A percentile compares a stretch with the other conserved stretches of the same genome.
phyloP scores from a whole-genome alignment of 2,113 vertebrate species.

The Zosterops hypoxanthus region DNA sequence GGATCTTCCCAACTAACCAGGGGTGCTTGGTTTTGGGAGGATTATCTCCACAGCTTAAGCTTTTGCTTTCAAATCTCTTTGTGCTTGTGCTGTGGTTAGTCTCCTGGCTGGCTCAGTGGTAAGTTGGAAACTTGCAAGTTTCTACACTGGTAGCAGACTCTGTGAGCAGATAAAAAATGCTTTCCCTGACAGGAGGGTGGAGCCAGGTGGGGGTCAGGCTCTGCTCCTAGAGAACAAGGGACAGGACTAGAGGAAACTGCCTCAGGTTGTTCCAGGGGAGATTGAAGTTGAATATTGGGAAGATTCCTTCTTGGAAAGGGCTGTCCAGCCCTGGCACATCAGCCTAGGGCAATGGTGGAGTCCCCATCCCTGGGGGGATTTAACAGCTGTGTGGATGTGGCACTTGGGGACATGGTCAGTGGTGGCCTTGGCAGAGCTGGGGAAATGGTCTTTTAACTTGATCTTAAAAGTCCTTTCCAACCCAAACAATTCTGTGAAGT shows the following conservation, averaged over 20 bases:
- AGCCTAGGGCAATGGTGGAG: background rate
- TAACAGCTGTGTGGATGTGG: background rate
- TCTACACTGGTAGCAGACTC: background rate
- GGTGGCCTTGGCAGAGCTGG: background rate
- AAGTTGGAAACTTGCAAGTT: background rate
- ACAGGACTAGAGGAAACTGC: background rate
- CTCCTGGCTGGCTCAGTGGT: background rate
- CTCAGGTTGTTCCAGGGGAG: background rate
- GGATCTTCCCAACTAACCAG: background rate
- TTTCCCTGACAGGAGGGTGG: background rate
- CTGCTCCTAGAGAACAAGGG: background rate
- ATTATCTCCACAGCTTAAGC: background rate
- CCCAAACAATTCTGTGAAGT: background rate
- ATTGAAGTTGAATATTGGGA: background rate
- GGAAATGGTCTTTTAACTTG: no score
- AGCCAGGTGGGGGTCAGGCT: background rate
- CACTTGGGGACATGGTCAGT: background rate
- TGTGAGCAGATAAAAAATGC: background rate
- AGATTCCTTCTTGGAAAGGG: background rate
- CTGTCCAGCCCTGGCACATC: background rate
- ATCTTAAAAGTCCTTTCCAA: background rate
- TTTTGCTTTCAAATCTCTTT: rapidly evolving
- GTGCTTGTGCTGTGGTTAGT: background rate
- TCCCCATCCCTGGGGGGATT: background rate
- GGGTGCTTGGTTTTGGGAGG: background rate